A percentile compares a stretch with the other conserved stretches of the same genome.
Conservation (phyloP, 2,113 vertebrate genomes). For the Cyanoramphus novaezelandiae region DNA sequence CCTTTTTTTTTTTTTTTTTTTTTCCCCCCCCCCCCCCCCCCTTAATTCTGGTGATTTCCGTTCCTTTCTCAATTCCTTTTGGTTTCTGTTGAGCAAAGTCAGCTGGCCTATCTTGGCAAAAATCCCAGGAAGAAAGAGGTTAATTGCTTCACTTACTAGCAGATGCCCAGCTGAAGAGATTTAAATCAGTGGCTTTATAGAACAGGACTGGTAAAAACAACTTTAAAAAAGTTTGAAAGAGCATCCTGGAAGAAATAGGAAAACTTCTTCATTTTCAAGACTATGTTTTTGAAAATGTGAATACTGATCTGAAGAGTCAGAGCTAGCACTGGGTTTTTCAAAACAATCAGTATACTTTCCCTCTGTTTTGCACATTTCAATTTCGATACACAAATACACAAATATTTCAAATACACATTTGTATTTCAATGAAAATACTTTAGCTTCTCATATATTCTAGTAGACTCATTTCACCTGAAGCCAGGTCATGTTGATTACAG, state of each 20-base stretch:
- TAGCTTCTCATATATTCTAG: background rate
- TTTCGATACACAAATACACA: too few relatives aligned
- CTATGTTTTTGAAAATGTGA: background rate
- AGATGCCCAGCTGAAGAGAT: background rate
- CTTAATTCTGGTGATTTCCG: background rate
- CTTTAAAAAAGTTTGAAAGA: background rate
- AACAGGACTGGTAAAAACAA: background rate
- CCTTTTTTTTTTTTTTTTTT: background rate
- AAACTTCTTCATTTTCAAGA: background rate
- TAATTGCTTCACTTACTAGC: background rate
- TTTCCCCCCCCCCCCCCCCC: background rate
- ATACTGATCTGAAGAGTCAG: background rate
- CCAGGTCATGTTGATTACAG: background rate
- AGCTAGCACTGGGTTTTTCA: background rate
- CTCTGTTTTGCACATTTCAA: background rate
- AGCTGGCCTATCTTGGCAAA: background rate
- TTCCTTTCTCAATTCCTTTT: background rate
- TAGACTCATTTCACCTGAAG: background rate
- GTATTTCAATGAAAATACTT: background rate
- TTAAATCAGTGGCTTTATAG: background rate
- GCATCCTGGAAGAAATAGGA: background rate
- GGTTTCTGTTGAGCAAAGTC: background rate
- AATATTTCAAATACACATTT: too few relatives aligned
- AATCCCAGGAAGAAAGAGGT: background rate
- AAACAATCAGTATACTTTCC: background rate